Percentiles rank a stretch among this genome's conserved stretches.
These are phyloP conservation scores for Lysandra coridon DNA, from an alignment of 2,888 invertebrate species.

Conservation along the genomic window DNA sequence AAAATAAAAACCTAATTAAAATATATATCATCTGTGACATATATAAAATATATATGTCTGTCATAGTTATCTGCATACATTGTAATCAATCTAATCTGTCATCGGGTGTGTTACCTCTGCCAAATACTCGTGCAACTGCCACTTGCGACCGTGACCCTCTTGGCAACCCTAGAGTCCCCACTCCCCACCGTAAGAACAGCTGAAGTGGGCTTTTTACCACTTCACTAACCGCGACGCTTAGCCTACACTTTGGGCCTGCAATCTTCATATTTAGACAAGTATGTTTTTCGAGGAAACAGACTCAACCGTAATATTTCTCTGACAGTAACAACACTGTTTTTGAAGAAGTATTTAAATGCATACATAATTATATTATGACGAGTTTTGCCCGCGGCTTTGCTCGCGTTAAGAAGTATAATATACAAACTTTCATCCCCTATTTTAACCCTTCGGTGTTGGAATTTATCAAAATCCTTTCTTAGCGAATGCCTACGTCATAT, in stretches of 20 bases:
- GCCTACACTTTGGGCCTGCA: neutral
- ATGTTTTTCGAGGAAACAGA: neutral
- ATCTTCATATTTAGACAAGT: neutral
- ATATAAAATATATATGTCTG: too few relatives aligned
- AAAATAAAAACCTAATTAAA: too few relatives aligned
- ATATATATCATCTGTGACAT: too few relatives aligned
- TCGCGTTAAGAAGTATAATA: too few relatives aligned
- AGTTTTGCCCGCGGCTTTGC: too few relatives aligned
- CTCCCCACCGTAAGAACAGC: neutral
- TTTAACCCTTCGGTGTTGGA: too few relatives aligned
- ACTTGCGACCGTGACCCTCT: neutral
- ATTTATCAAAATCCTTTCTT: too few relatives aligned
- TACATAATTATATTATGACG: too few relatives aligned
- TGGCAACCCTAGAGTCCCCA: neutral
- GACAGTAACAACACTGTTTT: too few relatives aligned
- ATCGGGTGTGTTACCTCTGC: neutral
- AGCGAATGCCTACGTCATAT: too few relatives aligned
- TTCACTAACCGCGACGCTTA: neutral
- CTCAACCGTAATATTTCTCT: neutral
- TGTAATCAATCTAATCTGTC: neutral
- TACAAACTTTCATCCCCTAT: too few relatives aligned
- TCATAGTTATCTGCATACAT: neutral
- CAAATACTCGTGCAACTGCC: neutral
- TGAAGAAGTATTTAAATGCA: too few relatives aligned
- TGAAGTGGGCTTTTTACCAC: conserved; percentile 12